Conservation (phyloP, 2,888 invertebrate genomes). For the Nemoura dubitans region DNA sequence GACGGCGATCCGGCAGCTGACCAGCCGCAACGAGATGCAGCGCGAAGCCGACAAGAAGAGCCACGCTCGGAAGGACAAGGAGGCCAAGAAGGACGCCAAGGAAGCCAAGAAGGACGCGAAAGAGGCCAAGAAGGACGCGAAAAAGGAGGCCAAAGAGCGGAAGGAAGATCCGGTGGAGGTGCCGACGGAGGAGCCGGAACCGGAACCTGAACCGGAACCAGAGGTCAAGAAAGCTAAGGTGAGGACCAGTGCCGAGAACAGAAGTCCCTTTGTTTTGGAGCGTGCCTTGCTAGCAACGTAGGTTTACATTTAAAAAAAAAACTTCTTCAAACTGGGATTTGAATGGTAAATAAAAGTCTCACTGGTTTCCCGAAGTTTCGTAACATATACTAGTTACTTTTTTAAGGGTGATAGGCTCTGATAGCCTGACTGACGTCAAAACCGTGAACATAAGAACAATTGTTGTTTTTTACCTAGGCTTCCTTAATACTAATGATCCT, state of each 20-base stretch:
- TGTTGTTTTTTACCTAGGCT: too few species aligned
- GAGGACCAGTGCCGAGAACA: conserved; percentile 61
- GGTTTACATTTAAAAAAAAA: too few species aligned
- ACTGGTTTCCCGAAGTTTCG: too few species aligned
- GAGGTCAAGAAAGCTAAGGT: conserved; percentile 59
- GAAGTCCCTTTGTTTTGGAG: too few species aligned
- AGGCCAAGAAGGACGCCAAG: conserved; percentile 58
- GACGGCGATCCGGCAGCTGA: conserved; percentile 47
- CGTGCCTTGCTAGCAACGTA: too few species aligned
- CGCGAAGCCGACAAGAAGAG: conserved; percentile 37
- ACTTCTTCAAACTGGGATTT: too few species aligned
- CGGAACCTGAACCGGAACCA: conserved; percentile 42
- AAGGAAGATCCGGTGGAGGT: conserved; percentile 60
- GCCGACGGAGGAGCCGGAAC: conserved; percentile 57
- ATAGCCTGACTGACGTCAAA: too few species aligned
- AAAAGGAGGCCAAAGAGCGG: conserved; percentile 62
- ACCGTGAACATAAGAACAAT: too few species aligned
- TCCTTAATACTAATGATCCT: too few species aligned
- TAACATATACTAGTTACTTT: too few species aligned
- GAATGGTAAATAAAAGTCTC: too few species aligned
- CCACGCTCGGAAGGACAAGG: conserved; percentile 30
- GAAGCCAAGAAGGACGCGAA: conserved; percentile 62
- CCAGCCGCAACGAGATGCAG: conserved; percentile 47
- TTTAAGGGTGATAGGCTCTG: too few species aligned
- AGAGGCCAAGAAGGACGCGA: conserved; percentile 62